These are phyloP conservation scores for Aphis gossypii DNA, from an alignment of 1,140 invertebrate species.

Conservation along the genomic window DNA sequence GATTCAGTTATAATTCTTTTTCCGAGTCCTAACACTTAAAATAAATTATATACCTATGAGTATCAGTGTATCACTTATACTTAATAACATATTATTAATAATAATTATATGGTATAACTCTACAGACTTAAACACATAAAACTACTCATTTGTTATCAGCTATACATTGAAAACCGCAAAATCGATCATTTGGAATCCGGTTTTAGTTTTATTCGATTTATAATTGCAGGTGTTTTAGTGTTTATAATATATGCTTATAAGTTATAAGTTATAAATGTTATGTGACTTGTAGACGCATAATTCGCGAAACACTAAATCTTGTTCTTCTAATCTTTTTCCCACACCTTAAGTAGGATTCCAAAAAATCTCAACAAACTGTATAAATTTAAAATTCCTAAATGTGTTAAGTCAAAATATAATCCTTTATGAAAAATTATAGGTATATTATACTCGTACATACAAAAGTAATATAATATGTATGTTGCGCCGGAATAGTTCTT, in stretches of 20 bases:
- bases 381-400: background rate
- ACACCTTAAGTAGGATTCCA: background rate
- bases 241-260: too few relatives aligned
- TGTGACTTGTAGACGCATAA: background rate
- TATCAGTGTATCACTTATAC: background rate
- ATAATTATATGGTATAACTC: background rate
- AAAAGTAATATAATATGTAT: too few relatives aligned
- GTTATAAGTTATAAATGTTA: background rate
- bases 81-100: background rate
- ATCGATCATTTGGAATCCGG: constrained; percentile 26
- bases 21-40: background rate
- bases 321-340: background rate
- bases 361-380: background rate
- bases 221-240: too few relatives aligned
- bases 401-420: background rate
- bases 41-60: background rate
- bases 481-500: too few relatives aligned
- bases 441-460: background rate
- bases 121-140: background rate
- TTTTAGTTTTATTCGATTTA: background rate
- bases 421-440: background rate
- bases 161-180: constrained; percentile 16
- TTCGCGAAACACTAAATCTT: background rate
- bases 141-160: background rate
- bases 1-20: too few relatives aligned